Percentiles rank a stretch among this genome's conserved stretches.
These are phyloP conservation scores for Albula glossodonta DNA, from an alignment of 2,113 vertebrate species.

Conservation along the genomic window DNA sequence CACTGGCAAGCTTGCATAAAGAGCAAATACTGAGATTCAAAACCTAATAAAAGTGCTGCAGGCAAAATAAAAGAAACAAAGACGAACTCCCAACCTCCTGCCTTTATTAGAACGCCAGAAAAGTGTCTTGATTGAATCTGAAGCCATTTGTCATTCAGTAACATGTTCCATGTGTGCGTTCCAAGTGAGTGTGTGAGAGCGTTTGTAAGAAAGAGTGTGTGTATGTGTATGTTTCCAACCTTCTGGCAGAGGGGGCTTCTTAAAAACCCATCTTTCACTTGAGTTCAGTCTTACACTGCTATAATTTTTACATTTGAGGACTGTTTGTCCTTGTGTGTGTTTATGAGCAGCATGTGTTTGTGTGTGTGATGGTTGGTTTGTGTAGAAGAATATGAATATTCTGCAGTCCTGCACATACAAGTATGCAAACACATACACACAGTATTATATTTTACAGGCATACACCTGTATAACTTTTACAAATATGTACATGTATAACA, in stretches of 20 bases:
- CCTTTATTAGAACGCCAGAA: conserved; percentile 60
- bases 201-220: conserved; percentile 33
- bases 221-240: not conserved
- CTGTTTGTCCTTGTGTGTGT: not conserved
- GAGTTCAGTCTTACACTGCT: not conserved
- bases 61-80: conserved; percentile 51
- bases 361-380: conserved; percentile 31
- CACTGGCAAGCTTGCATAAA: conserved; percentile 46
- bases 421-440: not conserved
- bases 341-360: not conserved
- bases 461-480: conserved; percentile 46
- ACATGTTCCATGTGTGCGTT: conserved; percentile 65
- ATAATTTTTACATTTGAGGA: conserved; percentile 6
- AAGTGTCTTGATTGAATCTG: conserved; percentile 56
- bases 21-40: conserved; percentile 45
- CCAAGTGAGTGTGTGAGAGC: conserved; percentile 46
- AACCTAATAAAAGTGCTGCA: conserved; percentile 54
- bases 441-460: conserved; percentile 12
- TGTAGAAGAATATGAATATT: not conserved
- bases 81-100: conserved; percentile 43
- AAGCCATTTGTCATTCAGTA: conserved; percentile 70
- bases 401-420: not conserved
- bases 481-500: not conserved
- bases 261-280: conserved; percentile 31
- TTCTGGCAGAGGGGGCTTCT: conserved; percentile 54